Base-by-base conservation (phyloP, 1,140 invertebrate species). In the Oncopeltus fasciatus region DNA sequence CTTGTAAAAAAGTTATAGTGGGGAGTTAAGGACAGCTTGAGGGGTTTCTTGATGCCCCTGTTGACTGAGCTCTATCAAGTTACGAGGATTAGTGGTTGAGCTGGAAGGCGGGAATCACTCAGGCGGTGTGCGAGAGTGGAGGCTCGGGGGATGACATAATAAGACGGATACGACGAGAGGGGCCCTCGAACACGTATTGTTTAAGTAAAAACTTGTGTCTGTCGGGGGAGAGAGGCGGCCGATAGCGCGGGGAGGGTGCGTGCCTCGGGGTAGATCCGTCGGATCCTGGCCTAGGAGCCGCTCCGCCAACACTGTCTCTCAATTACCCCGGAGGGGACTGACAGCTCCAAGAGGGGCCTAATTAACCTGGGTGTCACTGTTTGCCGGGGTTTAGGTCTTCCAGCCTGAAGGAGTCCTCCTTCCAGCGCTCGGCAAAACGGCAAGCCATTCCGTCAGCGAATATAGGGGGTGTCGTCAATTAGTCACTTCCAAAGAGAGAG, bases 141-240 rank as follows among this genome's bases (percentile, higher is more conserved):
- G n/a, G 47, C 1, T 8, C 8, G 44, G n/a, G 11, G 11, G 44
- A 11, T 16, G 18, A 47, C 11, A 11, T 11, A 20, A 47, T 47
- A 20, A 47, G 11, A 20, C 12, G 24, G 49, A 27, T 5, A 24
- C 49, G 49, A 24, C 20, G 49, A 24, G 26, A 26, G 49, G 24
- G 49, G 49, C 49, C 49, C 49, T 53, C 49, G 9, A 26, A 53
- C 49, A 53, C 49, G 49, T 53, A 53, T 53, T 53, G 49, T 53
- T 53, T 53, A 53, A 53, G 49, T 53, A 53, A 53, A 53, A 53
- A 53, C 49, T 53, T 53, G 49, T 53, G 49, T 53, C 49, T 20
- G 5, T 38, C 31, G 5, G 5, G 5, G 5, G 5, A 8, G 31
- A 14, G 14, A 5, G 5, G 31, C 14, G n/a, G 4, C 20, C 3